These are phyloP conservation scores for Drosophila mimica DNA, from an alignment of 2,888 invertebrate species.

Conservation along the genomic window DNA sequence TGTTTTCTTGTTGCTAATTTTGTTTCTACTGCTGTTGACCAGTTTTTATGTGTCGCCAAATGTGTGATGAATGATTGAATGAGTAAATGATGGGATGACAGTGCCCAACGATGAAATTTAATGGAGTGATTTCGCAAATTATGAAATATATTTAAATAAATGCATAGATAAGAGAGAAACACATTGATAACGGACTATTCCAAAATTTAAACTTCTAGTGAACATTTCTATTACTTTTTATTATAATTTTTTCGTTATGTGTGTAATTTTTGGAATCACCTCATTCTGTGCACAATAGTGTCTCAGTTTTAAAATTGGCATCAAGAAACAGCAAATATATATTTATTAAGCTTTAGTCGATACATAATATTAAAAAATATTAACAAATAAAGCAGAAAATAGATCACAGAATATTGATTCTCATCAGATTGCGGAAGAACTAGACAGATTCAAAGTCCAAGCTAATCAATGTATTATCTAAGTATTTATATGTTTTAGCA, in stretches of 20 bases:
- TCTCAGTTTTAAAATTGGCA: background rate
- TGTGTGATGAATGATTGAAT: background rate
- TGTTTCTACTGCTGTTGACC: slow-evolving; percentile 13
- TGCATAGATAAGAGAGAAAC: background rate
- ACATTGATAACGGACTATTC: background rate
- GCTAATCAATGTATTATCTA: background rate
- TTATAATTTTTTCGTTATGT: background rate
- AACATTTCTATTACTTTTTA: background rate
- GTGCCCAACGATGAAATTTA: background rate
- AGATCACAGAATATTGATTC: background rate
- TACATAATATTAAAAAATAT: background rate
- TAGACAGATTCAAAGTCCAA: background rate
- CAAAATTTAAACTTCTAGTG: background rate
- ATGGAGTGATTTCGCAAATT: background rate
- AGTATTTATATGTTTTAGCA: background rate
- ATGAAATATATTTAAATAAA: background rate
- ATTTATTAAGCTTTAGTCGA: background rate
- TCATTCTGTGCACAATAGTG: background rate
- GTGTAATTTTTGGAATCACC: background rate
- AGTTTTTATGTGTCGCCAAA: slow-evolving; percentile 27
- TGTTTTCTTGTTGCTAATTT: slow-evolving; percentile 37
- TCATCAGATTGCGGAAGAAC: background rate
- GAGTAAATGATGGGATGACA: background rate
- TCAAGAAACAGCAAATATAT: background rate
- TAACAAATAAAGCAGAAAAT: background rate